Percentiles rank a stretch among this genome's conserved stretches.
Conservation (phyloP, 2,113 vertebrate species). For the Dermatemys mawii region DNA sequence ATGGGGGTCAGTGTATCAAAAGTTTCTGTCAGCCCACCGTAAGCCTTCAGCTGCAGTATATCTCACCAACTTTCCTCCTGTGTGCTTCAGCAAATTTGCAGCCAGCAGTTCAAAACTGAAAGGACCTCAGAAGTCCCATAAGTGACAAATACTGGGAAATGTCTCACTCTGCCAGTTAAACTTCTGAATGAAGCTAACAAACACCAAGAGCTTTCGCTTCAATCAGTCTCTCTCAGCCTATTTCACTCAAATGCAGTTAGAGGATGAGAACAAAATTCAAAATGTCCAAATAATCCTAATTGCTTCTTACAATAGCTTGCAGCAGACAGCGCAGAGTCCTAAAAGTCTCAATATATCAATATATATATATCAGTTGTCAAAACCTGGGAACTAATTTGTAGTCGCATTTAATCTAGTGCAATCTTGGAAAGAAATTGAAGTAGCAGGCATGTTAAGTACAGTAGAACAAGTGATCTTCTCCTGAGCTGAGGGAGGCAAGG, state of each 20-base stretch:
- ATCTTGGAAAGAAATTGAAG: neutral
- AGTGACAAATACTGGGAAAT: conserved; percentile 5
- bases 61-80: neutral
- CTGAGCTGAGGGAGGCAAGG: neutral
- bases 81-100: neutral
- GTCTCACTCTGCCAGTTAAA: conserved; percentile 26
- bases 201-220: neutral
- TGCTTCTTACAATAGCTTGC: conserved; percentile 42
- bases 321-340: neutral
- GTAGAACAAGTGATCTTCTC: neutral
- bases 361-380: conserved; percentile 59
- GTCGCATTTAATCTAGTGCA: conserved; percentile 36
- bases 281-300: conserved; percentile 61
- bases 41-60: neutral
- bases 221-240: conserved; percentile 21
- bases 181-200: neutral
- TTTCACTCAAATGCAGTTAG: neutral
- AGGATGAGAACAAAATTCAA: conserved; percentile 55
- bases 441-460: accelerated
- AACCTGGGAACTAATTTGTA: conserved; percentile 46
- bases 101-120: neutral
- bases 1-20: accelerated
- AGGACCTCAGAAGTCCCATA: neutral
- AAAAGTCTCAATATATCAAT: conserved; percentile 25
- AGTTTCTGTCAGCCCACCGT: neutral